Evolutionary conservation across 2,888 invertebrate species (phyloP), one percentile per base, ranked within the genome.

Genomic region (Druceiella hillmani): DNA sequence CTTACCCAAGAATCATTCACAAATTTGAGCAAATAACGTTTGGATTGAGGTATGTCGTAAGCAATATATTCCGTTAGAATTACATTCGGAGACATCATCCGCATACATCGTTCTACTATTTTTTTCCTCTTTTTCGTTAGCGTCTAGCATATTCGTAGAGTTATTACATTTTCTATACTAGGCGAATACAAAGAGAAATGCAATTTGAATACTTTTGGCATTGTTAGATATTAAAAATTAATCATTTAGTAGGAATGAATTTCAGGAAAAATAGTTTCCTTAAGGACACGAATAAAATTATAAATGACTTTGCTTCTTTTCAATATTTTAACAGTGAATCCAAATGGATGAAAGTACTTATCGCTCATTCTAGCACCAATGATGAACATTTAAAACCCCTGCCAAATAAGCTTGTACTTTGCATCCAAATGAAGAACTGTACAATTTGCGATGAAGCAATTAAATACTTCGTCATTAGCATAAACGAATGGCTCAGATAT

Each of bases 351-450:
- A 36, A 50, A 46, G 7, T 33, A 5, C 24, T 37, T 43, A 25
- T 31, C 25, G 30, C 31, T 41, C 33, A 50, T 46, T 35, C 49
- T 50, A 22, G 48, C 50, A 27, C 46, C 50, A 17, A 47, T 25
- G 5, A 51, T 32, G 11, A 45, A 32, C 24, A 51, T 36, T 10
- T 48, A 44, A 39, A 45, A 51, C 14, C 50, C 50, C 40, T 48
- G 48, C 47, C 47, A 49, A 22, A 47, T 47, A 4, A 50, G 37
- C 24, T 50, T 48, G 31, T 47, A 45, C 9, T 46, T 49, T 14
- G 49, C 41, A 31, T 45, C 45, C 14, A 36, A 33, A 34, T 46
- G 46, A 34, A 34, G 24, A 34, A 25, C 16, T 15, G 24, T 25
- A 25, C 10, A 25, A n/a, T 14, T n/a, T 11, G 13, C 35, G 39